A percentile compares a stretch with the other conserved stretches of the same genome.
These are phyloP conservation scores for Puma concolor DNA, from an alignment of 2,113 vertebrate species.

Conservation along the genomic window DNA sequence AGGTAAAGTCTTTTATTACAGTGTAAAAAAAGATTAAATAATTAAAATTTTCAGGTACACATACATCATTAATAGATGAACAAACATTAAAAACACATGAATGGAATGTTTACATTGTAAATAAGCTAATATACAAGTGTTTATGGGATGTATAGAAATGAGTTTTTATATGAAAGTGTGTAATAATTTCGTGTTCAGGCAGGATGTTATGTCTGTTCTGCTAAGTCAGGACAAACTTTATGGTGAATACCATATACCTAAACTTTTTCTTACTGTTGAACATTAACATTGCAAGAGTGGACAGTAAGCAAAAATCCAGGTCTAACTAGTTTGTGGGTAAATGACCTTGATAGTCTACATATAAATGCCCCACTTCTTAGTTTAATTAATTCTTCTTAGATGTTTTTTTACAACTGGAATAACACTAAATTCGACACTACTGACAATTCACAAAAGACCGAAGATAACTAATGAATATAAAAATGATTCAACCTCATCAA, in stretches of 20 bases:
- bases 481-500: background rate
- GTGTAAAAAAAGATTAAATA: background rate
- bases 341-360: background rate
- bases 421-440: background rate
- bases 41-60: background rate
- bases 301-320: background rate
- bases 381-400: background rate
- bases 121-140: background rate
- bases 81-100: background rate
- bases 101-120: conserved; percentile 10
- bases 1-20: background rate
- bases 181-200: background rate
- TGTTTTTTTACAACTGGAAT: background rate
- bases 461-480: background rate
- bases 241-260: background rate
- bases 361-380: background rate
- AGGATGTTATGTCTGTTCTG: background rate
- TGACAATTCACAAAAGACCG: background rate
- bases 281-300: background rate
- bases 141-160: background rate
- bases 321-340: background rate
- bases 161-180: background rate
- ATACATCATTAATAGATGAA: conserved; percentile 8
- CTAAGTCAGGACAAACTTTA: background rate
- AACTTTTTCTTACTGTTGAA: background rate